Percentiles rank a stretch among this genome's conserved stretches.
phyloP scores from a whole-genome alignment of 2,888 invertebrate species.

The Himalopsyche tibetana region DNA sequence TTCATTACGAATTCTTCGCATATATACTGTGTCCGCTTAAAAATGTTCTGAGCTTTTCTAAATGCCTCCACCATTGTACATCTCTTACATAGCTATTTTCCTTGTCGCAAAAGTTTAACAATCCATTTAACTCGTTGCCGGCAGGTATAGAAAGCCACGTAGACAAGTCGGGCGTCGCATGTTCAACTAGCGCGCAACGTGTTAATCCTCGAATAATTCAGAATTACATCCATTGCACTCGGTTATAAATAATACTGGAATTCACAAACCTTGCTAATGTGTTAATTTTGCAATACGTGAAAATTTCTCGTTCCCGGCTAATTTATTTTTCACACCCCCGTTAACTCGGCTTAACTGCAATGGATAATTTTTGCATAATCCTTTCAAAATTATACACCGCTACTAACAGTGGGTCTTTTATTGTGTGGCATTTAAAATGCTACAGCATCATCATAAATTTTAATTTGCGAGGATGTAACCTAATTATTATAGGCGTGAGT shows the following conservation, averaged over 20 bases:
- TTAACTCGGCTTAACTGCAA: conserved; percentile 10
- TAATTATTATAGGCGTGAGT: too few relatives aligned
- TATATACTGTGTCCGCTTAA: too few relatives aligned
- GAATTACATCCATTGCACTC: conserved; percentile 27
- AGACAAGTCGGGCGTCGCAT: not conserved
- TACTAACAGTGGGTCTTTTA: too few relatives aligned
- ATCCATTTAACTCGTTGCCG: not conserved
- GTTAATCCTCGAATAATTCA: conserved; percentile 34
- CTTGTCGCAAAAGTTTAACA: not conserved
- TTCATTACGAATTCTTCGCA: too few relatives aligned
- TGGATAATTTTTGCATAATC: conserved; percentile 4
- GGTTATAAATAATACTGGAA: conserved; percentile 5
- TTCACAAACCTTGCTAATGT: conserved; percentile 21
- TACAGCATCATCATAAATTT: too few relatives aligned
- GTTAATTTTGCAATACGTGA: conserved; percentile 6
- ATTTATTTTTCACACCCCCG: conserved; percentile 12
- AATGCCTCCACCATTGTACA: too few relatives aligned
- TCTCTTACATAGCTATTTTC: too few relatives aligned
- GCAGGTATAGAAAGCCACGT: conserved; percentile 23
- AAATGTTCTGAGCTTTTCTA: too few relatives aligned
- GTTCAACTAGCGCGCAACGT: conserved; percentile 26
- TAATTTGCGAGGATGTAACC: too few relatives aligned
- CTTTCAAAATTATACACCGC: too few relatives aligned
- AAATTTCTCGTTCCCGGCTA: not conserved
- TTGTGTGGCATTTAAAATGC: too few relatives aligned